Conservation (phyloP, 2,797 vertebrate genomes). For the Paramormyrops hopkinsi region DNA sequence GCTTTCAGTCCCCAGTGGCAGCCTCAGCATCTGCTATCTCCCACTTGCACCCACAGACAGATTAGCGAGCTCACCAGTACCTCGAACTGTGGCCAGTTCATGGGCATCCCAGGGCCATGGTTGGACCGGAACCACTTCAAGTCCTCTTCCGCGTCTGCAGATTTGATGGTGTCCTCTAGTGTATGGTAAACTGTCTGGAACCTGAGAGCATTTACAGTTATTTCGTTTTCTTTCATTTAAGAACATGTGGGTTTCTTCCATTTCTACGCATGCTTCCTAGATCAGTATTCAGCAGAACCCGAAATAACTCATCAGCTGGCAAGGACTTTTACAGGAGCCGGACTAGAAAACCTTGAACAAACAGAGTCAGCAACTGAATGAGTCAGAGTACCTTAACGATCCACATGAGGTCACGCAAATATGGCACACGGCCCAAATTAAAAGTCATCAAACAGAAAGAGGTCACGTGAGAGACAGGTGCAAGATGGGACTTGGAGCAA, state of each 20-base stretch:
- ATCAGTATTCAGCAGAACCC: neutral
- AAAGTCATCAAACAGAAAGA: neutral
- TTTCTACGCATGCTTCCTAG: neutral
- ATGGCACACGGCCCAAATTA: neutral
- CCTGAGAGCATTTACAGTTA: constrained; percentile 48
- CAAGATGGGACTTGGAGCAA: neutral
- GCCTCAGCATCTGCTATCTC: neutral
- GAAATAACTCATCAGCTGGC: neutral
- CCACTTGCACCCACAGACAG: neutral
- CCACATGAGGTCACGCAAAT: neutral
- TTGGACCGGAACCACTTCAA: constrained; percentile 87
- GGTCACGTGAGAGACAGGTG: neutral
- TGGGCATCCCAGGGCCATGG: constrained; percentile 91
- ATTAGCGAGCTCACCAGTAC: constrained; percentile 49
- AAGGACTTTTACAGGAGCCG: neutral
- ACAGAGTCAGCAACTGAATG: neutral
- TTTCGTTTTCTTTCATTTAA: neutral
- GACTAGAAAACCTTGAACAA: neutral
- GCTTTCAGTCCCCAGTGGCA: neutral
- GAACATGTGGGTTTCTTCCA: neutral
- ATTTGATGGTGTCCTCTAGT: constrained; percentile 78
- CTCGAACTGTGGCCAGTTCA: constrained; percentile 99
- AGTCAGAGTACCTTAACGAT: neutral
- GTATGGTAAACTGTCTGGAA: constrained; percentile 83
- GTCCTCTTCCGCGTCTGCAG: constrained; percentile 81